Percentiles rank a stretch among this genome's conserved stretches.
phyloP scores from a whole-genome alignment of 2,888 invertebrate species.

The Morpho achilles region DNA sequence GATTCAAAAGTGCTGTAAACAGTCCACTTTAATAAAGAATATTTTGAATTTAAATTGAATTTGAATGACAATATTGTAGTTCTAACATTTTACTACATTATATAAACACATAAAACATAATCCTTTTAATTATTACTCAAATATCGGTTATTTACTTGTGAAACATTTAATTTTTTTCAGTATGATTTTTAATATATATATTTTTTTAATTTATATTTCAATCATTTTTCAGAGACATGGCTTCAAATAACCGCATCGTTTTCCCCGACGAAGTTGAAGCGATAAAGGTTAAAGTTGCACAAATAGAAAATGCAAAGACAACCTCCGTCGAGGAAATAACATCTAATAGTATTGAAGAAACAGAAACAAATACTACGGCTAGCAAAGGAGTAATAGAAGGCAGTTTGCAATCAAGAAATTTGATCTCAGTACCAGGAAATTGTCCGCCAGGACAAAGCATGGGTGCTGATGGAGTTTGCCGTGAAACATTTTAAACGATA shows the following conservation, averaged over 20 bases:
- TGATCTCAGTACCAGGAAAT: slow-evolving; percentile 43
- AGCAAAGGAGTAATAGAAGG: slow-evolving; percentile 5
- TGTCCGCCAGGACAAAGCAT: slow-evolving; percentile 38
- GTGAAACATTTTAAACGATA: slow-evolving; percentile 36
- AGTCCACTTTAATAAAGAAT: too few species aligned
- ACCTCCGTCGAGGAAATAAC: slow-evolving; percentile 41
- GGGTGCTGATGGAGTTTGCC: slow-evolving; percentile 39
- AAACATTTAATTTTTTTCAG: too few species aligned
- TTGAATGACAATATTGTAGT: too few species aligned
- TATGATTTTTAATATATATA: not conserved
- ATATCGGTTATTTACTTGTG: too few species aligned
- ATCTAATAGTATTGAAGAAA: too few species aligned
- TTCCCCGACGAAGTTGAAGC: slow-evolving; percentile 58
- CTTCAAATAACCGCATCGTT: slow-evolving; percentile 51
- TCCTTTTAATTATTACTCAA: too few species aligned
- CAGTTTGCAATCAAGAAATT: slow-evolving; percentile 42
- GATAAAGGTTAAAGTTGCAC: slow-evolving; percentile 33
- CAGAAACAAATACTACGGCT: too few species aligned
- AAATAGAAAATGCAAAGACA: slow-evolving; percentile 25
- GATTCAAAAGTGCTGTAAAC: too few species aligned
- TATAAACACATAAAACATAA: too few species aligned
- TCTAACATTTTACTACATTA: too few species aligned
- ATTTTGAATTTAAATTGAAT: too few species aligned
- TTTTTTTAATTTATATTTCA: not conserved
- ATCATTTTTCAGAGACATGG: slow-evolving; percentile 44